Evolutionary conservation across 2,888 invertebrate species (phyloP).

Genomic region (Phengaris arion): DNA sequence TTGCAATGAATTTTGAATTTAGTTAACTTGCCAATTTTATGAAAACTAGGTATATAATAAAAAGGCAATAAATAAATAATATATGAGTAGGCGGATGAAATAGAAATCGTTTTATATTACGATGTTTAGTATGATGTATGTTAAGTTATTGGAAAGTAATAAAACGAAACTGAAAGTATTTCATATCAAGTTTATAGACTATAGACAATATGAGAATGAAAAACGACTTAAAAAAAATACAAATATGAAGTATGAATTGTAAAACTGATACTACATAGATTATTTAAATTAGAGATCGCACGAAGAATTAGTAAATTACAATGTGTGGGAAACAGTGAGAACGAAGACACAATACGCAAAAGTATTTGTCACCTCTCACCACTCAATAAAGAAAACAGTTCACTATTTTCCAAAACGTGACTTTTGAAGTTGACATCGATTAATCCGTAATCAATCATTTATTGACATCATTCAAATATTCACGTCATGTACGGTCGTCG

Average conservation of each 20-base stretch:
- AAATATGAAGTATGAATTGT: not conserved
- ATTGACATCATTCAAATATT: slow-evolving; percentile 27
- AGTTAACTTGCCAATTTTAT: not conserved
- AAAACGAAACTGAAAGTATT: slow-evolving; percentile 9
- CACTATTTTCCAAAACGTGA: not conserved
- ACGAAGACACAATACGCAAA: too few species aligned
- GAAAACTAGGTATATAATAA: not conserved
- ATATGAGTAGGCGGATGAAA: not conserved
- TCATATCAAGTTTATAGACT: not conserved
- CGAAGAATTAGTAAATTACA: too few species aligned
- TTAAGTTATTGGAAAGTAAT: not conserved
- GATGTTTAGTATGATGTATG: not conserved
- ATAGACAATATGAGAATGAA: not conserved
- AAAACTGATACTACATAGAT: too few species aligned
- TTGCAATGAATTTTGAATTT: not conserved
- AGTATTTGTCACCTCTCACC: too few species aligned
- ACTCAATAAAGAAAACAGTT: too few species aligned
- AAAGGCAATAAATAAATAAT: not conserved
- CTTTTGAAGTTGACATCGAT: slow-evolving; percentile 1
- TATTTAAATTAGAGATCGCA: too few species aligned
- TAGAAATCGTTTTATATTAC: slow-evolving; percentile 10
- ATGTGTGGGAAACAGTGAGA: too few species aligned
- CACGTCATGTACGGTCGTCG: slow-evolving; percentile 58
- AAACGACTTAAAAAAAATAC: not conserved
- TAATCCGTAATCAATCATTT: slow-evolving; percentile 3